Conservation (phyloP, 2,113 vertebrate species). For the Patagioenas fasciata region DNA sequence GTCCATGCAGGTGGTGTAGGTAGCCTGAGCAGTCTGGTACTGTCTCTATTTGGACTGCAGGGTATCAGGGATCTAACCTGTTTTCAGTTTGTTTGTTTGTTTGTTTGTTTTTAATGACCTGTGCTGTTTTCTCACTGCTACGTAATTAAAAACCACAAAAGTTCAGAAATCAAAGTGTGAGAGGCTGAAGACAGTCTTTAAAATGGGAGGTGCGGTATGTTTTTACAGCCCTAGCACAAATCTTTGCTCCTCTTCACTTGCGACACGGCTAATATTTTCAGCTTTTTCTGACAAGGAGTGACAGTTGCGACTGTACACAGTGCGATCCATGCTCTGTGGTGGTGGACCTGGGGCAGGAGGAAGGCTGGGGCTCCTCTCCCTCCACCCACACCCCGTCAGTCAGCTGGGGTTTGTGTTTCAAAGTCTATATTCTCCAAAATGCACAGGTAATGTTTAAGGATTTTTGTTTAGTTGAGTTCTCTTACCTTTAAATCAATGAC, state of each 20-base stretch:
- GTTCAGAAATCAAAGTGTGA: neutral
- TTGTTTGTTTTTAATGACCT: neutral
- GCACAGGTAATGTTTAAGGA: neutral
- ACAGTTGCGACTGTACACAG: rapidly evolving
- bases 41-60: neutral
- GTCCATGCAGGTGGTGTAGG: conserved; percentile 20
- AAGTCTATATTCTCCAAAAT: neutral
- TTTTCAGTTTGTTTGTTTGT: neutral
- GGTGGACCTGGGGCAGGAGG: rapidly evolving
- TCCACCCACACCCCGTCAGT: rapidly evolving
- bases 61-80: neutral
- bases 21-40: neutral
- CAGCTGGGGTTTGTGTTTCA: neutral
- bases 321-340: rapidly evolving
- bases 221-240: neutral
- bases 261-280: neutral
- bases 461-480: neutral
- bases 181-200: neutral
- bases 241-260: neutral
- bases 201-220: neutral
- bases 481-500: neutral
- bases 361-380: neutral
- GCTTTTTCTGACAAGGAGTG: neutral
- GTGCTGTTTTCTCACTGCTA: neutral
- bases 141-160: neutral